Evolutionary conservation across 2,888 invertebrate species (phyloP), one percentile per base, ranked within the genome.

Genomic region (Platynereis dumerilii): DNA sequence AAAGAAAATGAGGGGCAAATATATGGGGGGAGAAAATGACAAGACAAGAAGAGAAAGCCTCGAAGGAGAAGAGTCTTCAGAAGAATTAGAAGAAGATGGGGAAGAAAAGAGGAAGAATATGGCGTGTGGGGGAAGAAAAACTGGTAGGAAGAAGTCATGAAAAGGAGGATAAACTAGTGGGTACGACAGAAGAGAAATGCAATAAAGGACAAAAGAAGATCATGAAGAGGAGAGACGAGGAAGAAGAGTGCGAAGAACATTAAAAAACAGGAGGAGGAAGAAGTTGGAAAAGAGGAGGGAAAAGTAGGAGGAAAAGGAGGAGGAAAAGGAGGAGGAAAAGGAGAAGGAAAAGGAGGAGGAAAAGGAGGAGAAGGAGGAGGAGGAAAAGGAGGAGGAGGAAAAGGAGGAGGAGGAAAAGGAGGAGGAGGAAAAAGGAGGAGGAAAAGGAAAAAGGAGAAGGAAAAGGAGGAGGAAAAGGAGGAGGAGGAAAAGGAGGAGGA

Each of bases 31-130:
- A 58, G 44, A 58, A n/a, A 20, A 22, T 15, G 3, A 58, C 7
- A 53, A 53, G 53, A 53, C 10, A 42, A 12, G 17, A 42, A 53
- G 53, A 53, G 10, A 22, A 53, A 10, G 10, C n/a, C 10, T 3
- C 29, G 28, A 20, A 12, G 12, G 27, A 55, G 24, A 26, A 24
- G 20, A 39, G 2, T 42, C 20, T 20, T 20, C 12, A 22, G 44
- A 42, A 42, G 57, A 34, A 12, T 57, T 22, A 15, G 5, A 10
- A 58, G n/a, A 57, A 57, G 57, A 57, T 34, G 26, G n/a, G 44
- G 44, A 5, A 29, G 20, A 10, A 20, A 56, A 15, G 29, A 7
- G 57, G 39, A 5, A 7, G 39, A 34, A 29, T 22, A 57, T 20
- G 57, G n/a, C 3, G 10, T 28, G 57, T 17, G 22, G 39, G 39